phyloP scores from a whole-genome alignment of 2,888 invertebrate species.

The Ochlodes sylvanus region DNA sequence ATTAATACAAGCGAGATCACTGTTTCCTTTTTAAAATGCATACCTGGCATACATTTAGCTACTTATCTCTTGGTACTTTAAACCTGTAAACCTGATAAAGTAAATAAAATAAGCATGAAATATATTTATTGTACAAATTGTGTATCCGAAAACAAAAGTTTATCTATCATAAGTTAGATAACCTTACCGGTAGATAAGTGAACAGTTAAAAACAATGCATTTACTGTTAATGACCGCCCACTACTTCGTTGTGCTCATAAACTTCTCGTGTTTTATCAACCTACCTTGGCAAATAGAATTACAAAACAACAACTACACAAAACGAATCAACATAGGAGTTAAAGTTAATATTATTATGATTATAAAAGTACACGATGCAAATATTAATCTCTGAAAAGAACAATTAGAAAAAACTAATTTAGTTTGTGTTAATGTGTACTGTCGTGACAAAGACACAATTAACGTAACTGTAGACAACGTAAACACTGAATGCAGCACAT shows the following conservation, averaged over 20 bases:
- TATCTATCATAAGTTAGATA: conserved; percentile 9
- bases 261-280: conserved; percentile 48
- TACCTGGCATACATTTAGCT: too few relatives aligned
- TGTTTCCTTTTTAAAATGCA: too few relatives aligned
- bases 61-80: too few relatives aligned
- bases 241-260: conserved; percentile 46
- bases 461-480: conserved; percentile 17
- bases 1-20: too few relatives aligned
- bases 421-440: neutral
- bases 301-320: neutral
- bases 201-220: neutral
- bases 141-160: neutral
- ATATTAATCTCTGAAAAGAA: neutral
- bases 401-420: neutral
- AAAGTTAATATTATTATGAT: neutral
- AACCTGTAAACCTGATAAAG: too few relatives aligned
- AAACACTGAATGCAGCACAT: conserved; percentile 21
- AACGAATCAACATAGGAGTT: neutral
- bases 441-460: conserved; percentile 20
- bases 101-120: too few relatives aligned
- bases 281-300: conserved; percentile 19
- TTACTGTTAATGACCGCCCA: conserved; percentile 9
- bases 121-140: too few relatives aligned
- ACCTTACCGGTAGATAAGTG: neutral
- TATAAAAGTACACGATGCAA: neutral